phyloP scores from a whole-genome alignment of 2,113 vertebrate genomes.

The Calypte anna region DNA sequence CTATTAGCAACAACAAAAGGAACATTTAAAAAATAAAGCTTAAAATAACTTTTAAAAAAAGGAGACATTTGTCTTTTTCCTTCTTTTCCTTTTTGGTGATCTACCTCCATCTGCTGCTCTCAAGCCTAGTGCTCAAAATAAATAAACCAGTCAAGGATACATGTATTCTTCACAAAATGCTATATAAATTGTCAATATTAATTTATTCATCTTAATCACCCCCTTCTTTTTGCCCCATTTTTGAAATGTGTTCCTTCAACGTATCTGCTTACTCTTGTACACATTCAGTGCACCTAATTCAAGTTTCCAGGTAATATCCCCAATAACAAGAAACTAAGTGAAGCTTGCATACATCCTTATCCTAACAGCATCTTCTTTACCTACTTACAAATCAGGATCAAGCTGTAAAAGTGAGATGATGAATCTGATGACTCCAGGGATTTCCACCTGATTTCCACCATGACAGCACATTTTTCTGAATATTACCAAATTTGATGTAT shows the following conservation, averaged over 20 bases:
- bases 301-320: not conserved
- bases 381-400: not conserved
- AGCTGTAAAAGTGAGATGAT: not conserved
- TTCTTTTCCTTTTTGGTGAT: not conserved
- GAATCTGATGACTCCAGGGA: not conserved
- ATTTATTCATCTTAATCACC: not conserved
- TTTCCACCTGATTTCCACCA: not conserved
- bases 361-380: not conserved
- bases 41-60: constrained; percentile 7
- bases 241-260: not conserved
- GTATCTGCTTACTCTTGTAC: not conserved
- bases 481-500: not conserved
- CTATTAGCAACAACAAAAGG: not conserved
- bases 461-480: not conserved
- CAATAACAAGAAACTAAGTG: not conserved
- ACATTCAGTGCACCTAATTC: not conserved
- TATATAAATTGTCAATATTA: not conserved
- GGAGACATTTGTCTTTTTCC: fast-evolving
- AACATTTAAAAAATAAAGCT: not conserved
- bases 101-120: constrained; percentile 17
- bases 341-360: not conserved
- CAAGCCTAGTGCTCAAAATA: not conserved
- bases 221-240: not conserved
- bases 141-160: not conserved
- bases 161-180: not conserved